phyloP scores from a whole-genome alignment of 2,113 vertebrate species.

The Micronisus gabar region DNA sequence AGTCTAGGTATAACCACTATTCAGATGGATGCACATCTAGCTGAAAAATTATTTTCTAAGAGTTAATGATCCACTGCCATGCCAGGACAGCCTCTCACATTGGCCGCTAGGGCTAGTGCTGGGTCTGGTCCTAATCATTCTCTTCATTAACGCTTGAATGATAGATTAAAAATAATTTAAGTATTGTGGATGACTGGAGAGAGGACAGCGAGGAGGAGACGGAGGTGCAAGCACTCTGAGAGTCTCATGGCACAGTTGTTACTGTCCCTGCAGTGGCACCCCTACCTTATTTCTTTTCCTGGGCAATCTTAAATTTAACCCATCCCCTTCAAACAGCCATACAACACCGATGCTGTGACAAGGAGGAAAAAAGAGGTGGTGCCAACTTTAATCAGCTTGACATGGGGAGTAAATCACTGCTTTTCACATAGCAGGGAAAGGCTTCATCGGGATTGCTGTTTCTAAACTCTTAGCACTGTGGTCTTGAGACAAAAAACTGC shows the following conservation, averaged over 20 bases:
- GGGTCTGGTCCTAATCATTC: neutral
- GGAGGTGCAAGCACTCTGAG: neutral
- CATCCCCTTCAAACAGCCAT: neutral
- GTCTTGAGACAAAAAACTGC: neutral
- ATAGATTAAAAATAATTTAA: neutral
- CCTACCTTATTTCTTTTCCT: neutral
- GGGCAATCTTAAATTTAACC: neutral
- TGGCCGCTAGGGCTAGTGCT: neutral
- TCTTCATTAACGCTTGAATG: neutral
- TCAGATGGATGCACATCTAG: neutral
- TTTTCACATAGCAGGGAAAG: neutral
- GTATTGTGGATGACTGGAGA: neutral
- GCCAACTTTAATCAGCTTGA: neutral
- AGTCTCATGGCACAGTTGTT: fast-evolving
- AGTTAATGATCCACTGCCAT: neutral
- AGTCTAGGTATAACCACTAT: neutral
- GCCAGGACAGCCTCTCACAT: neutral
- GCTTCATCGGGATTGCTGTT: fast-evolving
- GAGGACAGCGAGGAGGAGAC: fast-evolving
- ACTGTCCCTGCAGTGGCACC: neutral
- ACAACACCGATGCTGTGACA: fast-evolving
- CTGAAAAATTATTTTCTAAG: neutral
- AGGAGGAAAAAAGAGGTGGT: neutral
- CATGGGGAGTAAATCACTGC: neutral
- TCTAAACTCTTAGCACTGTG: neutral